Base-by-base conservation (phyloP, 1,140 invertebrate species). In the Antheraea mylitta region DNA sequence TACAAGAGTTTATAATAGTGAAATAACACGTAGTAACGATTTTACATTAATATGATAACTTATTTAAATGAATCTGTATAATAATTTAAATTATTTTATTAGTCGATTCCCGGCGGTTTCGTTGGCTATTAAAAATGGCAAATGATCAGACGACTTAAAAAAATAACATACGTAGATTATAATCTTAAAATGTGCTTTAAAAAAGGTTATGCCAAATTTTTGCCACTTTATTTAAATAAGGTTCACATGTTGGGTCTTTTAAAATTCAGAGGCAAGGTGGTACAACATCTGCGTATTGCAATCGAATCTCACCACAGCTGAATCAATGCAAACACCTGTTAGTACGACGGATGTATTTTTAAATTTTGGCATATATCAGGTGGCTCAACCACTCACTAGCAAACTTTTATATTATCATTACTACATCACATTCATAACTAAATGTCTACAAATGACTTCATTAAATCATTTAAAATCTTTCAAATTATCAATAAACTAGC, bases 321-420 rank as follows among this genome's bases (percentile, higher is more conserved):
- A 87, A 87, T 87, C 84, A 83, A 82, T 81, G 79, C 74, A 72
- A 65, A 73, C 84, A 90, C 86, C 85, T 90, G 82, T 79, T 5
- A 61, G 59, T 0, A 60, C 7, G 59, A 22, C 22, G 22, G 22
- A 30, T 22, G 4, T 19, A 22, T 19, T 19, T 61, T 61, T 36
- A 10, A 36, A 16, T 1, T 36, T 36, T 30, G 22, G 60, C 19
- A 30, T 61, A 7, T 10, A n/a, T 22, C 60, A 61, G 60, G 18
- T 61, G n/a, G 18, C n/a, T 22, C 16, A 30, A 61, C 7, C 1
- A 61, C 19, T 13, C 13, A 38, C 37, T 9, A 38, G 7, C 45
- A 48, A 48, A 48, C 13, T 48, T 48, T n/a, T n/a, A n/a, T n/a
- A n/a, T n/a, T n/a, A n/a, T n/a, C n/a, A n/a, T n/a, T n/a, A n/a